Evolutionary conservation across 2,113 vertebrate species (phyloP).

Genomic region (Antennarius striatus): DNA sequence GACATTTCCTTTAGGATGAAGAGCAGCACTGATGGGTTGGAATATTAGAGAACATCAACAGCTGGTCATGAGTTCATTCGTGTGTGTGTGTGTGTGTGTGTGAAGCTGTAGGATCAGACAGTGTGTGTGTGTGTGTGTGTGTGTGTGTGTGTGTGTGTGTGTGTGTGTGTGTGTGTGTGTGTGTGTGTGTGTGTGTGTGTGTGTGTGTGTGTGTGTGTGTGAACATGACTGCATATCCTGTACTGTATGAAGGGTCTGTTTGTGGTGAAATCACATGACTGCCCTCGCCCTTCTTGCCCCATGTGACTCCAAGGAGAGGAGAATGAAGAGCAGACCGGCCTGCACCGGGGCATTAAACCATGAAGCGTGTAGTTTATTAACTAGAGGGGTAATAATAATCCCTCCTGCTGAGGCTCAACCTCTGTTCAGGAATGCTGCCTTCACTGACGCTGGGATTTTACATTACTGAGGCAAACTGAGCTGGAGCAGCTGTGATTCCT

Average conservation of each 20-base stretch:
- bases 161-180: too few relatives aligned
- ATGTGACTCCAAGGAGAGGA: constrained; percentile 48
- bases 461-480: not conserved
- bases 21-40: not conserved
- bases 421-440: not conserved
- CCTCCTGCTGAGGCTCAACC: constrained; percentile 5
- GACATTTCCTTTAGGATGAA: too few relatives aligned
- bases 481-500: too few relatives aligned
- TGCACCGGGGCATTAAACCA: constrained; percentile 13
- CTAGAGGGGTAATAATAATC: constrained; percentile 11
- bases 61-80: not conserved
- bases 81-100: constrained; percentile 3
- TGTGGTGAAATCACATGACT: constrained; percentile 62
- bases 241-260: constrained; percentile 13
- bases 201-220: too few relatives aligned
- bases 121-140: too few relatives aligned
- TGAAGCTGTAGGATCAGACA: too few relatives aligned
- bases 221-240: not conserved
- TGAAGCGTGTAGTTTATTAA: constrained; percentile 23
- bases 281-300: constrained; percentile 60
- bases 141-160: too few relatives aligned
- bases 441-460: not conserved
- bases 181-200: too few relatives aligned
- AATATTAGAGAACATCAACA: too few relatives aligned
- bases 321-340: constrained; percentile 23